Base-by-base conservation (phyloP, 2,888 invertebrate species). In the Volucella inanis region DNA sequence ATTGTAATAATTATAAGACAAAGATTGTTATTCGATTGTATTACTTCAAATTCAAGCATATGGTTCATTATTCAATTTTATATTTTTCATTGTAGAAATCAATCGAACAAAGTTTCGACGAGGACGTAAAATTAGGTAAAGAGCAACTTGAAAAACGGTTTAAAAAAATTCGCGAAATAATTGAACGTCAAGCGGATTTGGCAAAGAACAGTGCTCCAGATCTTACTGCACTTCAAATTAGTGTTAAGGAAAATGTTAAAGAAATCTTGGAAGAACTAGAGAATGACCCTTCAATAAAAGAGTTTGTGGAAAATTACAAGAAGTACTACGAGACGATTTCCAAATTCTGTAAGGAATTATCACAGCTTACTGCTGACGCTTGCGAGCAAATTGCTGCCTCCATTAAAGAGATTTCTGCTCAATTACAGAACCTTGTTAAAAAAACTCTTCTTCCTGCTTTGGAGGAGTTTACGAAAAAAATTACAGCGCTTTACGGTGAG, bases 191-290 rank as follows among this genome's bases (percentile, higher is more conserved):
- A 0, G 88, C 93, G 2, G 94, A 94, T 0, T 92, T 94, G 9
- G 88, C 94, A 43, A 93, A 93, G 61, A 93, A 93, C 47, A 93
- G 94, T 57, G 88, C 90, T 9, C 94, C 94, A 4, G 94, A 94
- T 88, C 89, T 94, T 18, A 93, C 94, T 67, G 93, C 94, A 3
- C 90, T 96, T 0, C 90, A 93, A n/a, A 92, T 94, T 8, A 94
- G 94, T 41, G 95, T 96, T 90, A 92, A 93, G 49, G 91, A 93
- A 0, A 96, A 97, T 89, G 85, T 96, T 11, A 92, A 94, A 38
- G 94, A 94, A 84, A 92, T 98, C 52, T 93, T 94, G 86, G 93
- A 95, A 3, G 97, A 97, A 89, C 92, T 97, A 2, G 92, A 94
- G 75, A 93, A 93, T 47, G 97, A 97, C 89, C 94, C 95, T 88